phyloP scores from a whole-genome alignment of 2,888 invertebrate genomes.

The Eupithecia vulgata region DNA sequence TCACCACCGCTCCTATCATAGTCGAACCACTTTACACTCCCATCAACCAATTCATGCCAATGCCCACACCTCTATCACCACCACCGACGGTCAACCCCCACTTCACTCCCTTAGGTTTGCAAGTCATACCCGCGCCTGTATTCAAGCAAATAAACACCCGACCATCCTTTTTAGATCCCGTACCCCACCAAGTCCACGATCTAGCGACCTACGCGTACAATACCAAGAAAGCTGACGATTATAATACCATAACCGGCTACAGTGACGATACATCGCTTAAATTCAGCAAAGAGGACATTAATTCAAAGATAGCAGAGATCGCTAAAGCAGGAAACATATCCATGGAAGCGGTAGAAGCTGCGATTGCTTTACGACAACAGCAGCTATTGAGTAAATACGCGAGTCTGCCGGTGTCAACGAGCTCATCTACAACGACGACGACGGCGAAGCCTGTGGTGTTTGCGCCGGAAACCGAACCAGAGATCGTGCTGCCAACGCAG shows the following conservation, averaged over 20 bases:
- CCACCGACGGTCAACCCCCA: slow-evolving; percentile 32
- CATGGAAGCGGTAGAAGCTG: slow-evolving; percentile 90
- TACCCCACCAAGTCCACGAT: slow-evolving; percentile 76
- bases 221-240: slow-evolving; percentile 79
- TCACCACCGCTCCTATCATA: slow-evolving; percentile 68
- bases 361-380: slow-evolving; percentile 88
- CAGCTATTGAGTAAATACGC: slow-evolving; percentile 86
- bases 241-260: slow-evolving; percentile 77
- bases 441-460: slow-evolving; percentile 62
- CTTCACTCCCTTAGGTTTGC: slow-evolving; percentile 57
- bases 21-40: slow-evolving; percentile 71
- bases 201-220: slow-evolving; percentile 71
- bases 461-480: slow-evolving; percentile 71
- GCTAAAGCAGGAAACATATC: slow-evolving; percentile 91
- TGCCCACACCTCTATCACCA: slow-evolving; percentile 55
- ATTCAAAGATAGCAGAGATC: slow-evolving; percentile 78
- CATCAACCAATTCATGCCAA: slow-evolving; percentile 81
- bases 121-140: slow-evolving; percentile 70
- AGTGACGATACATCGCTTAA: slow-evolving; percentile 74
- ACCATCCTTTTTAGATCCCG: slow-evolving; percentile 78
- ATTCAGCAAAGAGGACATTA: slow-evolving; percentile 76
- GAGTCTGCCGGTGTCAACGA: slow-evolving; percentile 73
- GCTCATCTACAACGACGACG: slow-evolving; percentile 73
- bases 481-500: slow-evolving; percentile 66
- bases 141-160: slow-evolving; percentile 68